Conservation (phyloP, 2,797 vertebrate species). For the Taenioides sp. region DNA sequence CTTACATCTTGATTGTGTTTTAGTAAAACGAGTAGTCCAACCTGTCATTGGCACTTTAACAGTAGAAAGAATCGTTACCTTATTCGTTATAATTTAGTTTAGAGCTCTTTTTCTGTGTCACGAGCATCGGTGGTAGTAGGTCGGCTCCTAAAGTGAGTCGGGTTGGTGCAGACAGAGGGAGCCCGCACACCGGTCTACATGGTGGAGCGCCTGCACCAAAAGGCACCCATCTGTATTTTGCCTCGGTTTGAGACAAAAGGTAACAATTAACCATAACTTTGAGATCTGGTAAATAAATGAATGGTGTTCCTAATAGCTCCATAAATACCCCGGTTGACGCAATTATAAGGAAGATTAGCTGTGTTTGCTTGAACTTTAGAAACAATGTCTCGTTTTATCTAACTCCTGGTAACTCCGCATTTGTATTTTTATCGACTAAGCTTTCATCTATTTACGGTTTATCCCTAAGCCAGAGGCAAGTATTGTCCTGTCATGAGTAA, state of each 20-base stretch:
- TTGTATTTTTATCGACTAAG: neutral
- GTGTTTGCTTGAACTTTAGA: neutral
- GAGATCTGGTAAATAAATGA: constrained; percentile 15
- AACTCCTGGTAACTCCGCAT: neutral
- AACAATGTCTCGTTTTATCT: neutral
- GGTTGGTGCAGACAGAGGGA: constrained; percentile 65
- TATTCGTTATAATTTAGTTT: neutral
- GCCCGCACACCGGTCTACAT: constrained; percentile 58
- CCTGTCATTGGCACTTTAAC: no score
- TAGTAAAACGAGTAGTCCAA: no score
- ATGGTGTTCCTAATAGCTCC: no score
- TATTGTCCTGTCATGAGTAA: neutral
- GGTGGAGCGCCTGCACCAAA: constrained; percentile 43
- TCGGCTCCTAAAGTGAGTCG: neutral
- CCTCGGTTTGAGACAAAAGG: neutral
- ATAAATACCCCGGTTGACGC: neutral
- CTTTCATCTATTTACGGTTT: neutral
- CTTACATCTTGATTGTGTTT: no score
- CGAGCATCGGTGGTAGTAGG: neutral
- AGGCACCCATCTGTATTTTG: constrained; percentile 42
- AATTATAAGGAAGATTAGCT: neutral
- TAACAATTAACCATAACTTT: constrained; percentile 15
- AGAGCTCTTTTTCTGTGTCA: neutral
- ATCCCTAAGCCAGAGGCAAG: neutral
- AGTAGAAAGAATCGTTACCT: neutral